Conservation (phyloP, 2,888 invertebrate genomes). For the Diplolepis rosae region DNA sequence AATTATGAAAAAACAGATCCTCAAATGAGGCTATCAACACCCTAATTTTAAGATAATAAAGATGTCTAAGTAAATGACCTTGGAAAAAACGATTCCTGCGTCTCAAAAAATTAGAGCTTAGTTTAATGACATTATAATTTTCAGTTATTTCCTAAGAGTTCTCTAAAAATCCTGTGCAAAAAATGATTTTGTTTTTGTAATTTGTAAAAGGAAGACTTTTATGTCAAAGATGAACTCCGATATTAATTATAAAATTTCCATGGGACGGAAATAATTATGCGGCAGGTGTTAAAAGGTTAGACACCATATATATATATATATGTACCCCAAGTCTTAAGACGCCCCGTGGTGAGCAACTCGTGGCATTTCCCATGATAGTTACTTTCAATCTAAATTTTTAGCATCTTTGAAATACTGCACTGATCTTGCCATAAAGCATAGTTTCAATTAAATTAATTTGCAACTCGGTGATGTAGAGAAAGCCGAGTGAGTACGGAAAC, state of each 20-base stretch:
- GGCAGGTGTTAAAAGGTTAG: conserved; percentile 43
- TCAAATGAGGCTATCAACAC: too few relatives aligned
- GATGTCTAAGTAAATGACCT: not conserved
- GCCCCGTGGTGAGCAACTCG: conserved; percentile 10
- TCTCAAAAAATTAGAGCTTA: not conserved
- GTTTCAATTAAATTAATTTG: conserved; percentile 25
- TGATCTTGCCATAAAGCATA: conserved; percentile 8
- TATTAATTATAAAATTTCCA: conserved; percentile 41
- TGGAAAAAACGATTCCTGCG: conserved; percentile 1
- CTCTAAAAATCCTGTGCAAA: not conserved
- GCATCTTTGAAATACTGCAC: not conserved
- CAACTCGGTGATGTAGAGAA: not conserved
- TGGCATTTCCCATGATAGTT: conserved; percentile 23
- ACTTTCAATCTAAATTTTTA: conserved; percentile 14
- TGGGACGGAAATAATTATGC: conserved; percentile 39
- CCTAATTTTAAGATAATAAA: conserved; percentile 7
- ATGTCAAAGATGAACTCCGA: conserved; percentile 3
- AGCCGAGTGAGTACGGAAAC: not conserved
- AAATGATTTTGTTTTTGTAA: not conserved
- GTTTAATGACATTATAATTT: conserved; percentile 16
- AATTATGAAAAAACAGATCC: too few relatives aligned
- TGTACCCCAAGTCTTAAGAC: not conserved
- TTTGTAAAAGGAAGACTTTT: not conserved
- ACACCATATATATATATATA: conserved; percentile 7
- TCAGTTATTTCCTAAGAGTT: not conserved